A percentile compares a stretch with the other conserved stretches of the same genome.
These are phyloP conservation scores for Drosophila repleta DNA, from an alignment of 1,140 invertebrate genomes.

Conservation along the genomic window DNA sequence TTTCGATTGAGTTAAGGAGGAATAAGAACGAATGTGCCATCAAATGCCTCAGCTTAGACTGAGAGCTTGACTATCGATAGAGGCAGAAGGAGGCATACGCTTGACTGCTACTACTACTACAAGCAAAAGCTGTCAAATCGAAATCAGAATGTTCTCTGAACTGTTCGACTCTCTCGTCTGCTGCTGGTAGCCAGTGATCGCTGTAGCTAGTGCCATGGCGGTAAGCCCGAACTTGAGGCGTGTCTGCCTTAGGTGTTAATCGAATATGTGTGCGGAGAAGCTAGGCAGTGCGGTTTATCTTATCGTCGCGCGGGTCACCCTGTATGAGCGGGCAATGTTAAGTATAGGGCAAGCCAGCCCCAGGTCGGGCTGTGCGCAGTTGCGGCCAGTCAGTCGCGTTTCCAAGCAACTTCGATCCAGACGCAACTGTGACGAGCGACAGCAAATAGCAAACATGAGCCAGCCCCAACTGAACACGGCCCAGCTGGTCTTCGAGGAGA, in stretches of 20 bases:
- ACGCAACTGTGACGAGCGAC: conserved; percentile 1
- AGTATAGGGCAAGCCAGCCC: conserved; percentile 64
- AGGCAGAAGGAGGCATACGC: no score
- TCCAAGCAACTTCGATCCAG: conserved; percentile 55
- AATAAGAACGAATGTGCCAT: no score
- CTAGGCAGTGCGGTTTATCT: conserved; percentile 57
- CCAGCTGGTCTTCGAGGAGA: conserved; percentile 83
- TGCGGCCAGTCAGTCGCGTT: conserved; percentile 60
- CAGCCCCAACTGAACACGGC: conserved; percentile 62
- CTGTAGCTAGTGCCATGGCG: conserved; percentile 27
- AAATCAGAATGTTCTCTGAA: no score
- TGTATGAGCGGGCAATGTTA: conserved; percentile 70
- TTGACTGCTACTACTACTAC: no score
- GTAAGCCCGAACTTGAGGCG: conserved; percentile 17
- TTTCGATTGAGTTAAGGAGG: no score
- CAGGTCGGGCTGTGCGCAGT: conserved; percentile 28
- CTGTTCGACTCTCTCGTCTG: no score
- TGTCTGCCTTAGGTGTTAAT: conserved; percentile 43
- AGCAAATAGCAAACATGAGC: conserved; percentile 48
- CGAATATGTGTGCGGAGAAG: conserved; percentile 30
- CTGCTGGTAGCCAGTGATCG: no score
- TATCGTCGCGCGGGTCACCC: conserved; percentile 57
- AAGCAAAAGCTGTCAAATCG: no score
- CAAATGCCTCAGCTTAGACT: no score
- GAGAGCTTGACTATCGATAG: no score